phyloP scores from a whole-genome alignment of 2,888 invertebrate genomes.

The Epinotia ramella region DNA sequence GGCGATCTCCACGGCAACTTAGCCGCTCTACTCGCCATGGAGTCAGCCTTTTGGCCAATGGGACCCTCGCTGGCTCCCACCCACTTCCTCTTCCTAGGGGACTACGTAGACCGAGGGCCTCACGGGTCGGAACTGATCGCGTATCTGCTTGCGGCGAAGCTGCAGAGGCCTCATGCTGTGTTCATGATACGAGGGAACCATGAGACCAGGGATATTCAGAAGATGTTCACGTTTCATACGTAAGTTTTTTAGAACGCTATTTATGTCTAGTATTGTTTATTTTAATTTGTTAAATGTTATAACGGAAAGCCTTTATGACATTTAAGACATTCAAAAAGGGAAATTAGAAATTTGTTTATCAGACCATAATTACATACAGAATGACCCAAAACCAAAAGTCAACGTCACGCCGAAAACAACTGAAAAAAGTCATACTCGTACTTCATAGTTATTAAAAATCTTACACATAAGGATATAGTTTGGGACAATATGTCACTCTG shows the following conservation, averaged over 20 bases:
- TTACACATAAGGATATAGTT: no score
- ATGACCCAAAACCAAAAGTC: no score
- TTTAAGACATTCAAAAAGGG: no score
- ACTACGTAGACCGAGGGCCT: conserved; percentile 91
- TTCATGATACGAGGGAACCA: conserved; percentile 90
- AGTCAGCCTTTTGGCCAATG: conserved; percentile 88
- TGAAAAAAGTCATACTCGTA: no score
- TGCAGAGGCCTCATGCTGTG: conserved; percentile 87
- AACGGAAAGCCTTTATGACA: no score
- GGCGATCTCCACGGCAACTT: conserved; percentile 92
- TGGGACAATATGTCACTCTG: no score
- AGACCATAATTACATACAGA: no score
- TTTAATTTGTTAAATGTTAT: no score
- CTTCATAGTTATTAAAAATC: no score
- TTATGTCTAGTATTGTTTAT: no score
- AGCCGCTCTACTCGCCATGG: conserved; percentile 88
- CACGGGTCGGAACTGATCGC: conserved; percentile 89
- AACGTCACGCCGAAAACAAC: no score
- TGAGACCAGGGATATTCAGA: conserved; percentile 90
- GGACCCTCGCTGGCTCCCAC: conserved; percentile 88
- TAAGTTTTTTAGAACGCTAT: conserved; percentile 59
- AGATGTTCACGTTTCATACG: conserved; percentile 90
- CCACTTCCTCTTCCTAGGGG: conserved; percentile 89
- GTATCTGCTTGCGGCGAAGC: conserved; percentile 89
- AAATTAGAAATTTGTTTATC: no score